Conservation (phyloP, 2,113 vertebrate genomes). For the Ophiodon elongatus region DNA sequence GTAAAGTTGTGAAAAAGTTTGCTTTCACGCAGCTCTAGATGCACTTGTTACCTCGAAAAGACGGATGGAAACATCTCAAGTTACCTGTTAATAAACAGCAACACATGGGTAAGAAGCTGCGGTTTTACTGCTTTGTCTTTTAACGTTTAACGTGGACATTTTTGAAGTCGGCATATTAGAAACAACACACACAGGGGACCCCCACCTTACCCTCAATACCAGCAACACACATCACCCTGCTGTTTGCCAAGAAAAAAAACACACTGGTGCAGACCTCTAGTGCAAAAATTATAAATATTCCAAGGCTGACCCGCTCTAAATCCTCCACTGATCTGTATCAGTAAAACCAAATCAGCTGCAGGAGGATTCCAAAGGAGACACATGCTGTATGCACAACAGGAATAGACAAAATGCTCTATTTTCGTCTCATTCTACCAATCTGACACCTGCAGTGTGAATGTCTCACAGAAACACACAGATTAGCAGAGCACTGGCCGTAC, state of each 20-base stretch:
- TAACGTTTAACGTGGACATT: not conserved
- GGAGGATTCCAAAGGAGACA: not conserved
- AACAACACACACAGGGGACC: not conserved
- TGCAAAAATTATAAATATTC: not conserved
- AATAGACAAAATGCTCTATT: not conserved
- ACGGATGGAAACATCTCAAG: not conserved
- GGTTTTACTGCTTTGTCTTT: not conserved
- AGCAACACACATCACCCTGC: not conserved
- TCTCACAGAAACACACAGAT: slow-evolving; percentile 7
- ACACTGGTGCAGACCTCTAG: not conserved
- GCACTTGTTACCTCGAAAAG: not conserved
- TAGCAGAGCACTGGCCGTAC: slow-evolving; percentile 27
- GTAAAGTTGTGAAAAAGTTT: not conserved
- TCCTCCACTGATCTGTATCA: not conserved
- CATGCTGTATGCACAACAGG: too few relatives aligned
- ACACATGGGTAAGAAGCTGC: not conserved
- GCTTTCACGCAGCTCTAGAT: not conserved
- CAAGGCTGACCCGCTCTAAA: not conserved
- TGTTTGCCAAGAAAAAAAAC: not conserved
- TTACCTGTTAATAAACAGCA: not conserved
- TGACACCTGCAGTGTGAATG: not conserved
- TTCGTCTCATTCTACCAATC: not conserved
- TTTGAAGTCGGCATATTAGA: not conserved
- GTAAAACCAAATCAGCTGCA: slow-evolving; percentile 6
- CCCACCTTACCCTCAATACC: not conserved